phyloP scores from a whole-genome alignment of 2,888 invertebrate species.

The Tachina grossa region DNA sequence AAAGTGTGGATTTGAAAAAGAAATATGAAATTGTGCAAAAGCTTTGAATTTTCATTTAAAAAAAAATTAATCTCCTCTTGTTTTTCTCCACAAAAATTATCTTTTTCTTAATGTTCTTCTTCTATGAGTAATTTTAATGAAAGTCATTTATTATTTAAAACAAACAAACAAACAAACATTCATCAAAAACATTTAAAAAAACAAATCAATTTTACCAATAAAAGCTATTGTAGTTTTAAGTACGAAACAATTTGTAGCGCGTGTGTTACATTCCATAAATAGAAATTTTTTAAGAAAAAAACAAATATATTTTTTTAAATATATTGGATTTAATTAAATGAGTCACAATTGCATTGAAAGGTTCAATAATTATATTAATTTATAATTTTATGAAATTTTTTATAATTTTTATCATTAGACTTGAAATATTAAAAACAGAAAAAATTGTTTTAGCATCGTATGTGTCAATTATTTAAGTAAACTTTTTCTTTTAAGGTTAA shows the following conservation, averaged over 20 bases:
- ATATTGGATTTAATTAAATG: conserved; percentile 6
- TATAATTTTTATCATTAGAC: conserved; percentile 16
- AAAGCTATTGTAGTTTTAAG: conserved; percentile 49
- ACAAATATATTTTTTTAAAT: background rate
- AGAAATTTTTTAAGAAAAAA: background rate
- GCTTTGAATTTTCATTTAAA: conserved; percentile 85
- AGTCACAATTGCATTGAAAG: conserved; percentile 20
- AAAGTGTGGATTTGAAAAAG: conserved; percentile 94
- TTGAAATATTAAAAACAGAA: background rate
- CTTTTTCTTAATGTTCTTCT: conserved; percentile 1
- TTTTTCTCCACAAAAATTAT: conserved; percentile 3
- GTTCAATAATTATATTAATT: conserved; percentile 12
- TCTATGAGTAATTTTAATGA: background rate
- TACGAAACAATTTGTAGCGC: conserved; percentile 3
- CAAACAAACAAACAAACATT: background rate
- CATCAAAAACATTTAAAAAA: conserved; percentile 9
- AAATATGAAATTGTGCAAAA: conserved; percentile 97
- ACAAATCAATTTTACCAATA: background rate
- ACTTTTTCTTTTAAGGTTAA: conserved; percentile 36
- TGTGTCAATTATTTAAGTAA: conserved; percentile 69
- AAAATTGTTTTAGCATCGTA: conserved; percentile 50
- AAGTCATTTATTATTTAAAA: conserved; percentile 62
- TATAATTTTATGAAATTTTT: conserved; percentile 22
- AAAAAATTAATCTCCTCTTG: background rate
- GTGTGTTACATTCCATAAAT: conserved; percentile 15